Evolutionary conservation across 2,113 vertebrate species (phyloP).

Genomic region (Nyctibius bracteatus): DNA sequence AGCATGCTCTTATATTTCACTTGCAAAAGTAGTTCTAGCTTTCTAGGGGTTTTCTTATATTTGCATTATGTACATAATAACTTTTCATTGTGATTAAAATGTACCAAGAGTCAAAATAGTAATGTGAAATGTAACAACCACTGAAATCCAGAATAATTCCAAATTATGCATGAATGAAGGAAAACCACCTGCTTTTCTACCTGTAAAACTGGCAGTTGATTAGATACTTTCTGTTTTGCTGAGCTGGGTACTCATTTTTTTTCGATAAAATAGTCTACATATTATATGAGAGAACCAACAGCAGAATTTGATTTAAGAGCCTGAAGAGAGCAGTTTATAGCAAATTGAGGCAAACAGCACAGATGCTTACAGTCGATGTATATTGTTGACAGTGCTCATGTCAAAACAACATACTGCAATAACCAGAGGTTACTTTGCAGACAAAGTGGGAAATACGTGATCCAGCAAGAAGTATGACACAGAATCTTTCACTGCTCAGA

Average conservation of each 20-base stretch:
- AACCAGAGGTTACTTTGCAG: constrained; percentile 66
- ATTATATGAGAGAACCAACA: constrained; percentile 2
- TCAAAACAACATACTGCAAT: constrained; percentile 59
- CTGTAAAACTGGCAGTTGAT: neutral
- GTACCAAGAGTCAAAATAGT: neutral
- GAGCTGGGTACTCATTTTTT: neutral
- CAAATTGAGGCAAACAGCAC: neutral
- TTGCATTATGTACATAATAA: neutral
- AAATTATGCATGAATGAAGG: neutral
- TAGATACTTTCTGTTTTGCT: neutral
- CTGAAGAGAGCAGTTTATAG: constrained; percentile 20
- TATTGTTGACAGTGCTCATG: constrained; percentile 51
- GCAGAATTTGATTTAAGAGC: constrained; percentile 45
- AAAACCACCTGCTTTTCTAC: neutral
- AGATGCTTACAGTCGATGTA: constrained; percentile 42
- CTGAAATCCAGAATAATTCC: neutral
- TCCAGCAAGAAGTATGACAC: constrained; percentile 50
- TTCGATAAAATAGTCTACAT: neutral
- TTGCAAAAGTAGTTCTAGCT: neutral
- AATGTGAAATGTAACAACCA: neutral
- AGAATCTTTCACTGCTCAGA: constrained; percentile 48
- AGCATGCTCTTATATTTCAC: neutral
- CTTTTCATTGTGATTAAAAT: neutral
- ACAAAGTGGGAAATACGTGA: constrained; percentile 33
- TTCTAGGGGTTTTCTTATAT: neutral